phyloP scores from a whole-genome alignment of 1,140 invertebrate genomes.

The Heliconius melpomene region DNA sequence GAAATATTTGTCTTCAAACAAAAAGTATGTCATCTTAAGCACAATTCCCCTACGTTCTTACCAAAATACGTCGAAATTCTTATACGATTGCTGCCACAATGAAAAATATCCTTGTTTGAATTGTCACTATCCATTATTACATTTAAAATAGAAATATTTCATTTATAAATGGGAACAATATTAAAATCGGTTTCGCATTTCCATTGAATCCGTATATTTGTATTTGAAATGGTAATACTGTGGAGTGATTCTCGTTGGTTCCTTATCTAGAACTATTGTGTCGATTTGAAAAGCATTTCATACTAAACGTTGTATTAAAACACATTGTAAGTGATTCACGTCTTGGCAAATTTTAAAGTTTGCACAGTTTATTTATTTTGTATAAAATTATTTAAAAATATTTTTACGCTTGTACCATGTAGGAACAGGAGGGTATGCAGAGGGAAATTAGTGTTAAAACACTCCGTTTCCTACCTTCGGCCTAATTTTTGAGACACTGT shows the following conservation, averaged over 20 bases:
- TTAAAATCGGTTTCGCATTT: slow-evolving; percentile 1
- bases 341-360: neutral
- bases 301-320: slow-evolving; percentile 4
- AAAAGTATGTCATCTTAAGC: no score
- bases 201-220: neutral
- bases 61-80: no score
- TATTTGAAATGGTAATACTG: neutral
- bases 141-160: neutral
- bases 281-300: slow-evolving; percentile 2
- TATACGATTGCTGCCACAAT: neutral
- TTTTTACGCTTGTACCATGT: neutral
- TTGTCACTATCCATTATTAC: neutral
- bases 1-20: no score
- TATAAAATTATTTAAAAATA: neutral
- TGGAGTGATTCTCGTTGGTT: neutral
- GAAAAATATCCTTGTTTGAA: no score
- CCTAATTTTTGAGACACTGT: no score
- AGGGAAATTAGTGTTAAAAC: no score
- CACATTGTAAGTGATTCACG: slow-evolving; percentile 10
- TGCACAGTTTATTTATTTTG: neutral
- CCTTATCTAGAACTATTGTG: slow-evolving; percentile 10
- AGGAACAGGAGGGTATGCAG: no score
- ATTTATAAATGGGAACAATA: slow-evolving; percentile 6
- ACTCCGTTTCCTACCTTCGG: no score
- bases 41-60: no score